A percentile compares a stretch with the other conserved stretches of the same genome.
Conservation (phyloP, 2,797 vertebrate genomes). For the Semaprochilodus insignis region DNA sequence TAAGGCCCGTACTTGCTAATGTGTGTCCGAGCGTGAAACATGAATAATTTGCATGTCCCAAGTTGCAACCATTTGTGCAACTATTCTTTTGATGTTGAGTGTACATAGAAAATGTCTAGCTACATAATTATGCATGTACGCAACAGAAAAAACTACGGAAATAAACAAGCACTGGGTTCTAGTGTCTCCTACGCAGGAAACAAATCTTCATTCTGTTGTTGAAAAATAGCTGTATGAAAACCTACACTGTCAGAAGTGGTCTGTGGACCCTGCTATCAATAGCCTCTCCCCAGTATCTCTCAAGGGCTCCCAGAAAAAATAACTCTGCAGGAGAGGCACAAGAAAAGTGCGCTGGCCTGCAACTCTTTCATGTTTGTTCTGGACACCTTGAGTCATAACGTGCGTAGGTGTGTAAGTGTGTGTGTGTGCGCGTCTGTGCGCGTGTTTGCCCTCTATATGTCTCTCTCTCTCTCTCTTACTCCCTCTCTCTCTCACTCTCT, state of each 20-base stretch:
- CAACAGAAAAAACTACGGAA: background rate
- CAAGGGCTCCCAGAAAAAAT: background rate
- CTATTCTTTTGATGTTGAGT: too few species aligned
- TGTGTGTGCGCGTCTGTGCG: background rate
- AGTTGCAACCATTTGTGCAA: too few species aligned
- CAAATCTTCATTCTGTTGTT: slow-evolving; percentile 8
- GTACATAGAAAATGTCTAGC: too few species aligned
- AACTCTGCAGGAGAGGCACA: slow-evolving; percentile 10
- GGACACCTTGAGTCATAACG: slow-evolving; percentile 7
- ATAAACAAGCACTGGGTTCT: background rate
- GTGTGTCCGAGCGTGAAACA: too few species aligned
- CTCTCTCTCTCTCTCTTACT: background rate
- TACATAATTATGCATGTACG: background rate
- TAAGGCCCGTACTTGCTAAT: too few species aligned
- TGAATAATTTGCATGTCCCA: too few species aligned
- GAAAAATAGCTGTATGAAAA: background rate
- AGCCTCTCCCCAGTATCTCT: slow-evolving; percentile 14
- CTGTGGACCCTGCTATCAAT: background rate
- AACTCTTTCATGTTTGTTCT: slow-evolving; percentile 7
- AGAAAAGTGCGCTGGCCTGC: background rate
- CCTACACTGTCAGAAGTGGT: background rate
- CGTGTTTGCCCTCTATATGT: background rate
- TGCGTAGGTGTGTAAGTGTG: background rate
- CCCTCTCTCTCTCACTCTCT: background rate
- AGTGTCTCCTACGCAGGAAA: background rate